Evolutionary conservation across 2,888 invertebrate species (phyloP).

Genomic region (Cepaea hortensis): DNA sequence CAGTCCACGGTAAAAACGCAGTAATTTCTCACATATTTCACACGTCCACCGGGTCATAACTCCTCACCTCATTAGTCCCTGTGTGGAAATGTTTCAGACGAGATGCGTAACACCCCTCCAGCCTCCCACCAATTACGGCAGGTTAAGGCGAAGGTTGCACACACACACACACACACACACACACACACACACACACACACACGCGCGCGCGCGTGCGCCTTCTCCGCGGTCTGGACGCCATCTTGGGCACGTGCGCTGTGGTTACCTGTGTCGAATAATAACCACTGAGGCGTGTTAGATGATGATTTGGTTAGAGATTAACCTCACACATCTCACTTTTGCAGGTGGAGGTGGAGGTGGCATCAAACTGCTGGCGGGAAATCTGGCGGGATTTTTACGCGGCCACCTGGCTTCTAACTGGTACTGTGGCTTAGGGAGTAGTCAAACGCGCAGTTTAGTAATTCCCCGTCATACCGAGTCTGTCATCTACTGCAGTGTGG

Average conservation of each 20-base stretch:
- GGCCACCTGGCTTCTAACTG: too few relatives aligned
- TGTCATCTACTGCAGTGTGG: too few relatives aligned
- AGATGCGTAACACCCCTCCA: too few relatives aligned
- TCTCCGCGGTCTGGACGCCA: not conserved
- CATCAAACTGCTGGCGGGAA: too few relatives aligned
- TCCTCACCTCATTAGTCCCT: not conserved
- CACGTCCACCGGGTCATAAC: not conserved
- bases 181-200: too few relatives aligned
- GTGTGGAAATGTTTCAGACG: not conserved
- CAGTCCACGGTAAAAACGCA: not conserved
- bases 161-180: too few relatives aligned
- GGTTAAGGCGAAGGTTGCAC: not conserved
- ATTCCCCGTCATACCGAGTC: too few relatives aligned
- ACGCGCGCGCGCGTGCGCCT: not conserved
- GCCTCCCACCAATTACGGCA: not conserved
- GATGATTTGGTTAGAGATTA: not conserved
- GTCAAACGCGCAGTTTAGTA: too few relatives aligned
- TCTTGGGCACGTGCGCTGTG: not conserved
- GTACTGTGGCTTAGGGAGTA: too few relatives aligned
- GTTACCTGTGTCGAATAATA: slow-evolving; percentile 10
- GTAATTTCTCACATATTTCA: not conserved
- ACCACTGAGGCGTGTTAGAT: not conserved
- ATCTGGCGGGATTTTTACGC: too few relatives aligned
- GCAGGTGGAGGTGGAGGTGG: too few relatives aligned
- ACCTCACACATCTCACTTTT: not conserved